Evolutionary conservation across 2,888 invertebrate species (phyloP).

Genomic region (Pseudococcus longispinus): DNA sequence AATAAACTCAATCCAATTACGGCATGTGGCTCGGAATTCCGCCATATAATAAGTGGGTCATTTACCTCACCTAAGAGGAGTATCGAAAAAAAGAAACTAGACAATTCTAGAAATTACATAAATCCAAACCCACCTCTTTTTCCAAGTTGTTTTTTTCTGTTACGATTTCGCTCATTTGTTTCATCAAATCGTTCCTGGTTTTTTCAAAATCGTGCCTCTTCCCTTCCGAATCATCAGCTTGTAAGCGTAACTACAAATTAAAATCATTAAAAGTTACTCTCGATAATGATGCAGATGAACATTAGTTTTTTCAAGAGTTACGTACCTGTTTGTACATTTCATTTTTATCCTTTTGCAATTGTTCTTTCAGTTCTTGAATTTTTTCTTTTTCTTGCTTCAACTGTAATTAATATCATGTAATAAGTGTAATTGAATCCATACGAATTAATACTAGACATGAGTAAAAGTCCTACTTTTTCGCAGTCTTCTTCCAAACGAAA

Average conservation of each 20-base stretch:
- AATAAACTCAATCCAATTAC: constrained; percentile 6
- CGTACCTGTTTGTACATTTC: constrained; percentile 64
- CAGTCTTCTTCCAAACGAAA: constrained; percentile 69
- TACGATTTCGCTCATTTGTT: constrained; percentile 68
- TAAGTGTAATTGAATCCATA: too few relatives aligned
- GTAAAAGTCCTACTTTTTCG: constrained; percentile 64
- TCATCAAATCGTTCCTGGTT: constrained; percentile 69
- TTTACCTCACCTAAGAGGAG: background rate
- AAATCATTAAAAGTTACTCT: background rate
- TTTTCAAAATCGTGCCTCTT: constrained; percentile 68
- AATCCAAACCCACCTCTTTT: constrained; percentile 65
- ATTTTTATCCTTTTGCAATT: constrained; percentile 65
- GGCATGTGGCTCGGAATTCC: background rate
- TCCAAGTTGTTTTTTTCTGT: constrained; percentile 68
- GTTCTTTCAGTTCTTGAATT: constrained; percentile 64
- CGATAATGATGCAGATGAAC: background rate
- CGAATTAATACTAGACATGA: background rate
- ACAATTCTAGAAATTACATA: background rate
- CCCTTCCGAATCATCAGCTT: constrained; percentile 68
- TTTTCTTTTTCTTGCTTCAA: constrained; percentile 65
- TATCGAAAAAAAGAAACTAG: background rate
- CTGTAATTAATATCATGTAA: constrained; percentile 59
- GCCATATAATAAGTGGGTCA: background rate
- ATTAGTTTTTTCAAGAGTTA: background rate
- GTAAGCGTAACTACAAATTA: constrained; percentile 65